Percentiles rank a stretch among this genome's conserved stretches.
These are phyloP conservation scores for Tipula unca DNA, from an alignment of 2,888 invertebrate genomes.

Conservation along the genomic window DNA sequence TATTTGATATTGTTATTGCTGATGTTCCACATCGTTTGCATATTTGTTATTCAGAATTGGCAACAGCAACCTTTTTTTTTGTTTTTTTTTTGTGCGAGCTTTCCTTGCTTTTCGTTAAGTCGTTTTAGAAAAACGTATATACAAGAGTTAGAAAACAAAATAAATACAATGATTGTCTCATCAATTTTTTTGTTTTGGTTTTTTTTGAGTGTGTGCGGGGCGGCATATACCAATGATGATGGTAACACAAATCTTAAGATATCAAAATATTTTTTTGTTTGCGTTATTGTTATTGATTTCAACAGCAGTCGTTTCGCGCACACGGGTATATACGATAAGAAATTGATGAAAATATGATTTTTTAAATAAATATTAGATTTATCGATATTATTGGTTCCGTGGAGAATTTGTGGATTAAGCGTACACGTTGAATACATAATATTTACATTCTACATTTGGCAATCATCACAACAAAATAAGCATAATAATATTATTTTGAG, in stretches of 20 bases:
- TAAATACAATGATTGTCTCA: background rate
- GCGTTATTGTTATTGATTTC: background rate
- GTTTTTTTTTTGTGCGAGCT: background rate
- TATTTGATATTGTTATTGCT: background rate
- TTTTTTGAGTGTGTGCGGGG: background rate
- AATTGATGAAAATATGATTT: background rate
- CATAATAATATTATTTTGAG: too few species aligned
- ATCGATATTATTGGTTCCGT: background rate
- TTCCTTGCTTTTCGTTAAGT: background rate
- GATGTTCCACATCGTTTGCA: constrained; percentile 3
- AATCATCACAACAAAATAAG: too few species aligned
- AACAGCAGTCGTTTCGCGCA: background rate
- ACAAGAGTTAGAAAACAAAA: background rate
- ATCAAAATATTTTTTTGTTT: background rate
- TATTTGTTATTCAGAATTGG: background rate
- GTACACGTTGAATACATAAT: too few species aligned
- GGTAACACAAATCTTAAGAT: background rate
- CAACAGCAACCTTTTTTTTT: background rate
- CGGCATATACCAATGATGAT: background rate
- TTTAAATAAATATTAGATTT: background rate
- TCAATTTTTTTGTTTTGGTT: background rate
- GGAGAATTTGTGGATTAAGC: background rate
- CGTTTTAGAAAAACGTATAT: background rate
- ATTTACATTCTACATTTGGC: too few species aligned
- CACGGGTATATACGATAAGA: background rate